Evolutionary conservation across 2,113 vertebrate genomes (phyloP).

Genomic region (Tretioscincus oriximinensis): DNA sequence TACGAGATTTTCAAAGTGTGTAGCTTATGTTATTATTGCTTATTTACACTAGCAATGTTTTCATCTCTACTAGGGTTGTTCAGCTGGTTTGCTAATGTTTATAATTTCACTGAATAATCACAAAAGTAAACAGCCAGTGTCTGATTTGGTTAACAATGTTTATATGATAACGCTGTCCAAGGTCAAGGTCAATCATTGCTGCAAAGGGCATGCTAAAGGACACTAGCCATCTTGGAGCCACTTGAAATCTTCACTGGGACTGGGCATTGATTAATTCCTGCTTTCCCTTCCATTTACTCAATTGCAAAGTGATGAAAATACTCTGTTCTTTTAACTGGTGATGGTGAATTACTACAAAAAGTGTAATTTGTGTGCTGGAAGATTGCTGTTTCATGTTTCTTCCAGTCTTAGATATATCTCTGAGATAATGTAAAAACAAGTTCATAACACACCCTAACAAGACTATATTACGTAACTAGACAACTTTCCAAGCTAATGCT

Average conservation of each 20-base stretch:
- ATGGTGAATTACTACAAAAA: neutral
- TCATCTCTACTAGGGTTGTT: neutral
- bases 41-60: neutral
- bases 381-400: neutral
- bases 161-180: neutral
- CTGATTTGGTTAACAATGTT: neutral
- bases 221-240: neutral
- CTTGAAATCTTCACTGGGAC: neutral
- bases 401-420: neutral
- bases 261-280: neutral
- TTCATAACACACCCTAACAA: neutral
- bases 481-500: neutral
- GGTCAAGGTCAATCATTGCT: neutral
- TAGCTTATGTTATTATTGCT: neutral
- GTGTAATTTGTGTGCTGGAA: neutral
- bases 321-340: neutral
- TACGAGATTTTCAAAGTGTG: neutral
- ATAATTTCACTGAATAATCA: neutral
- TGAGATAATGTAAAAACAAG: neutral
- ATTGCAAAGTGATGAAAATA: neutral
- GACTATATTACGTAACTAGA: neutral
- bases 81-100: conserved; percentile 4
- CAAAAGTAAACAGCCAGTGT: neutral
- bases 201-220: neutral
- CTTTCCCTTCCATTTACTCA: neutral